Conservation (phyloP, 2,113 vertebrate species). For the Aptenodytes patagonicus region DNA sequence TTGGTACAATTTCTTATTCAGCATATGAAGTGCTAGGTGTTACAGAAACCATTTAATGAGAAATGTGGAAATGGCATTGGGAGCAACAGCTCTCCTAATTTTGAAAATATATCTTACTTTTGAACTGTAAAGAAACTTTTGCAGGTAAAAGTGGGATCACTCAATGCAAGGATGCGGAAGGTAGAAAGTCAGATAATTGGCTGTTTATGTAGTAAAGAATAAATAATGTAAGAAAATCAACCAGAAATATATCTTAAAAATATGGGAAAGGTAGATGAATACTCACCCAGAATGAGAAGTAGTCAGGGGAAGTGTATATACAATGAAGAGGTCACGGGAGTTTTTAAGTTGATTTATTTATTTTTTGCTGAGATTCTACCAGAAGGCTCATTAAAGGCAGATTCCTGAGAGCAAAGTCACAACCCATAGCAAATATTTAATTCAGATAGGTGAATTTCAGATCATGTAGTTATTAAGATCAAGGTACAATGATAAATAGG, state of each 20-base stretch:
- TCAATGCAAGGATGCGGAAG: neutral
- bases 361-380: neutral
- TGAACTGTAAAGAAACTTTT: neutral
- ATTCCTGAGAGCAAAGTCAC: neutral
- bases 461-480: neutral
- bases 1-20: neutral
- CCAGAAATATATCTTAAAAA: neutral
- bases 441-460: neutral
- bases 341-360: neutral
- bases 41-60: neutral
- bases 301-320: neutral
- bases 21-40: neutral
- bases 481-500: neutral
- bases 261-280: neutral
- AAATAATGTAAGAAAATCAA: neutral
- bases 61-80: neutral
- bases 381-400: neutral
- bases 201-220: neutral
- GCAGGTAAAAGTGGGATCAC: neutral
- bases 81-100: neutral
- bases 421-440: neutral
- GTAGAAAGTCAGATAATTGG: neutral
- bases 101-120: neutral
- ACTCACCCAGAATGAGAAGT: neutral
- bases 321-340: neutral